phyloP scores from a whole-genome alignment of 2,797 vertebrate genomes.

The Sebastes baramenuke region DNA sequence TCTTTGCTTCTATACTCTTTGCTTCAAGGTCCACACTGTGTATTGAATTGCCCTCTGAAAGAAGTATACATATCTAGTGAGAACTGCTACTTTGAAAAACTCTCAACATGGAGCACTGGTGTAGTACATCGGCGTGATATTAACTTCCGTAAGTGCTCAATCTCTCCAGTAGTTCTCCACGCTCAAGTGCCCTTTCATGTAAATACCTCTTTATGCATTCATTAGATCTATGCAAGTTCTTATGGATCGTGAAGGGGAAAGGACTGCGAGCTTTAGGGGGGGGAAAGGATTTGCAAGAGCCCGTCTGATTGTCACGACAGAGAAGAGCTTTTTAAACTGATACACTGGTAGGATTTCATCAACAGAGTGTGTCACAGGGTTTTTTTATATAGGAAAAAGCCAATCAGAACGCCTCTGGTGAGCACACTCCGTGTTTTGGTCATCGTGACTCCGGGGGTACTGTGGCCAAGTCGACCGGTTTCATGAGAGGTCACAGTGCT shows the following conservation, averaged over 20 bases:
- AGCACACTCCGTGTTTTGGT: slow-evolving; percentile 51
- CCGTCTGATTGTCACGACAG: slow-evolving; percentile 66
- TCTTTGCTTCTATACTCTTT: too few relatives aligned
- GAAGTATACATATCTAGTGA: background rate
- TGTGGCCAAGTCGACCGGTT: slow-evolving; percentile 74
- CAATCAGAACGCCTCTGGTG: slow-evolving; percentile 55
- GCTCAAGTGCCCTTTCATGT: slow-evolving; percentile 49
- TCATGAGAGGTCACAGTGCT: slow-evolving; percentile 80
- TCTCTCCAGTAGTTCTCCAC: slow-evolving; percentile 35
- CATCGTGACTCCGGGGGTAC: slow-evolving; percentile 60
- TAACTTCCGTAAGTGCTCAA: slow-evolving; percentile 18
- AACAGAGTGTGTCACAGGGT: slow-evolving; percentile 27
- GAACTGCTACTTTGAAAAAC: slow-evolving; percentile 8
- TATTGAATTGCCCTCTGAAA: slow-evolving; percentile 31
- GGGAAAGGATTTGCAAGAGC: slow-evolving; percentile 20
- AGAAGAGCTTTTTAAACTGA: slow-evolving; percentile 40
- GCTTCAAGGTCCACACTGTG: background rate
- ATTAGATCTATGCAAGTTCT: slow-evolving; percentile 40
- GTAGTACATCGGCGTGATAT: slow-evolving; percentile 16
- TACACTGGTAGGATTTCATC: slow-evolving; percentile 41
- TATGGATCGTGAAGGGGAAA: slow-evolving; percentile 13
- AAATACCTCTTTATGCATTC: slow-evolving; percentile 56
- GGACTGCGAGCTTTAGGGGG: background rate
- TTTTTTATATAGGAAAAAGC: slow-evolving; percentile 48
- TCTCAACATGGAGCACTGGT: slow-evolving; percentile 9